Conservation (phyloP, 37 sponge, comb jelly and placozoan genomes). For the Theonella swinhoei region DNA sequence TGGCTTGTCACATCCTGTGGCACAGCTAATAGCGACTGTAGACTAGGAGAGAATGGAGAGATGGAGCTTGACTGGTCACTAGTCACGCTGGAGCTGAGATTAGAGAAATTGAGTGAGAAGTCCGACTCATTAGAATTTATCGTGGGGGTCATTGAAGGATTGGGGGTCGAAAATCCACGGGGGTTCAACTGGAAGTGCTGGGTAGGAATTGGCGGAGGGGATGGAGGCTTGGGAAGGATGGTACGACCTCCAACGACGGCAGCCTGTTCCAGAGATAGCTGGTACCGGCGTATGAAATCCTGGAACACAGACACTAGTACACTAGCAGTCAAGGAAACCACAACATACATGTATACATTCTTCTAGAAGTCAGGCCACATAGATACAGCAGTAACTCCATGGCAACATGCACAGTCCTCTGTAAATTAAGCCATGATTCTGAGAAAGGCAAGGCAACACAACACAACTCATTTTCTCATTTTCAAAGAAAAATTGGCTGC, state of each 20-base stretch:
- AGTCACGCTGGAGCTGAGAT: too few species aligned
- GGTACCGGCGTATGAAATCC: constrained; percentile 59
- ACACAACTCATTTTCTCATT: too few species aligned
- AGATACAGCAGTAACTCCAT: too few species aligned
- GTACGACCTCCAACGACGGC: constrained; percentile 26
- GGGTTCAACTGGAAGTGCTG: neutral
- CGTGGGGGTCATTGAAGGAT: neutral
- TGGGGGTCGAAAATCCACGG: neutral
- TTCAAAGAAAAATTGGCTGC: too few species aligned
- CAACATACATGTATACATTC: too few species aligned
- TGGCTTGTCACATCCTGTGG: neutral
- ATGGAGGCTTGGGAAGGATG: constrained; percentile 34
- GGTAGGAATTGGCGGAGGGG: neutral
- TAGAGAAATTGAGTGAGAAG: too few species aligned
- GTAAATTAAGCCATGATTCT: too few species aligned
- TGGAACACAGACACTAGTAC: constrained; percentile 61
- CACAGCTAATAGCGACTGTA: neutral
- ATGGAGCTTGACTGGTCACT: neutral
- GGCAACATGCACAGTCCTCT: too few species aligned
- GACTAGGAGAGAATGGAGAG: too few species aligned
- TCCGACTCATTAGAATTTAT: too few species aligned
- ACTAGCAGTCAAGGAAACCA: constrained; percentile 23
- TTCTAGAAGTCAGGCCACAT: too few species aligned
- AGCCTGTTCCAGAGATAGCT: constrained; percentile 35
- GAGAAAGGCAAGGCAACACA: too few species aligned